Percentiles rank a stretch among this genome's conserved stretches.
These are phyloP conservation scores for Caenorhabditis panamensis DNA, from an alignment of 2,888 invertebrate genomes.

Conservation along the genomic window DNA sequence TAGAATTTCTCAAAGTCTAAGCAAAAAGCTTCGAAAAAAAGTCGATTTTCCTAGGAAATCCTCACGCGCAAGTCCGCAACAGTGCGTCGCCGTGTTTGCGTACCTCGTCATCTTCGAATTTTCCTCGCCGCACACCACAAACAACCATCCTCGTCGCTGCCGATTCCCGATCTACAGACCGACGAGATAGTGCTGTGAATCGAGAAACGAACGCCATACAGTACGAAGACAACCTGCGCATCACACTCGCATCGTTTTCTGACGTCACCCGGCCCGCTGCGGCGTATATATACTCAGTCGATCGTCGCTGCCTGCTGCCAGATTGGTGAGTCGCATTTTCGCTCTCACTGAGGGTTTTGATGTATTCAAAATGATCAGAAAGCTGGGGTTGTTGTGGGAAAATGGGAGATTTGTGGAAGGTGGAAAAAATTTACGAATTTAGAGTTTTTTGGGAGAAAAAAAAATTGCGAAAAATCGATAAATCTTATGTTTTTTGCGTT, in stretches of 20 bases:
- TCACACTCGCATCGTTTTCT: slow-evolving; percentile 33
- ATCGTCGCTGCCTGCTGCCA: slow-evolving; percentile 59
- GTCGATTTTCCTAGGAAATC: too few relatives aligned
- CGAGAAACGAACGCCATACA: slow-evolving; percentile 24
- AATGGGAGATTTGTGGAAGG: background rate
- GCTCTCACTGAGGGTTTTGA: slow-evolving; percentile 29
- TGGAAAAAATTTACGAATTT: too few relatives aligned
- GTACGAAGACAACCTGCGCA: slow-evolving; percentile 45
- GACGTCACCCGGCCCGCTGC: slow-evolving; percentile 68
- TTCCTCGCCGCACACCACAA: background rate
- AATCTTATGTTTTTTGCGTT: too few relatives aligned
- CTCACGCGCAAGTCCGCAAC: slow-evolving; percentile 9
- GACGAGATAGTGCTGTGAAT: slow-evolving; percentile 6
- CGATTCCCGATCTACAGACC: slow-evolving; percentile 12
- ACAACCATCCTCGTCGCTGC: background rate
- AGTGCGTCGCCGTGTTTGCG: slow-evolving; percentile 17
- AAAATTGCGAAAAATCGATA: too few relatives aligned
- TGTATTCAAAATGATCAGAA: background rate
- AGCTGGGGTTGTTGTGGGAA: background rate
- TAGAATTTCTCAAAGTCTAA: too few relatives aligned
- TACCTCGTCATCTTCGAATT: background rate
- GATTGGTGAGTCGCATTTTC: slow-evolving; percentile 63
- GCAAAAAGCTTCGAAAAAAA: too few relatives aligned
- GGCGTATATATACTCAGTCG: slow-evolving; percentile 75
- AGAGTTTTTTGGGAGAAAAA: too few relatives aligned